phyloP scores from a whole-genome alignment of 1,140 invertebrate genomes.

The Melanaphis sacchari region DNA sequence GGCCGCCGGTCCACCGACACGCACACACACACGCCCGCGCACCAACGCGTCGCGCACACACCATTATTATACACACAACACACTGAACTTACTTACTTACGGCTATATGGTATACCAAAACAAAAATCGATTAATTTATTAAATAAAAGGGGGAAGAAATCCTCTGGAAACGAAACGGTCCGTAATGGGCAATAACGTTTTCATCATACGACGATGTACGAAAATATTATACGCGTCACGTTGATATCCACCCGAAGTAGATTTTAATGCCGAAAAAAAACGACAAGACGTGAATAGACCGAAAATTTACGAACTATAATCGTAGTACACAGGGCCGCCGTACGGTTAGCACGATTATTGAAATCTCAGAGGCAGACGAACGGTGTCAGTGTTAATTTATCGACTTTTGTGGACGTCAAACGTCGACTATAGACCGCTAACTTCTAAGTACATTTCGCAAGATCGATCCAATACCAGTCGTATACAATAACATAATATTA shows the following conservation, averaged over 20 bases:
- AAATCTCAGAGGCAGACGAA: not conserved
- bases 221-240: not conserved
- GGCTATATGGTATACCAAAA: conserved; percentile 14
- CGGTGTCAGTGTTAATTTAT: not conserved
- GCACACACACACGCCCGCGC: not conserved
- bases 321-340: not conserved
- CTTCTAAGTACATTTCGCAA: not conserved
- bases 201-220: not conserved
- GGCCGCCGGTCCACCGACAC: not conserved
- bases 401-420: not conserved
- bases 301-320: no score
- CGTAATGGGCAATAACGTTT: conserved; percentile 32
- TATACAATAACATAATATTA: not conserved
- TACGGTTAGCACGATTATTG: not conserved
- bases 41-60: not conserved
- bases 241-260: not conserved
- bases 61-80: not conserved
- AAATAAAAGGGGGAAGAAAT: conserved; percentile 45
- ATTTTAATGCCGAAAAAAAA: not conserved
- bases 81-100: not conserved
- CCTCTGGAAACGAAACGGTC: conserved; percentile 1
- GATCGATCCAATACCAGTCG: not conserved
- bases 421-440: not conserved
- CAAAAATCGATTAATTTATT: conserved; percentile 48
- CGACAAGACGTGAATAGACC: not conserved